Evolutionary conservation across 1,140 invertebrate species (phyloP).

Genomic region (Phymastichus coffea): DNA sequence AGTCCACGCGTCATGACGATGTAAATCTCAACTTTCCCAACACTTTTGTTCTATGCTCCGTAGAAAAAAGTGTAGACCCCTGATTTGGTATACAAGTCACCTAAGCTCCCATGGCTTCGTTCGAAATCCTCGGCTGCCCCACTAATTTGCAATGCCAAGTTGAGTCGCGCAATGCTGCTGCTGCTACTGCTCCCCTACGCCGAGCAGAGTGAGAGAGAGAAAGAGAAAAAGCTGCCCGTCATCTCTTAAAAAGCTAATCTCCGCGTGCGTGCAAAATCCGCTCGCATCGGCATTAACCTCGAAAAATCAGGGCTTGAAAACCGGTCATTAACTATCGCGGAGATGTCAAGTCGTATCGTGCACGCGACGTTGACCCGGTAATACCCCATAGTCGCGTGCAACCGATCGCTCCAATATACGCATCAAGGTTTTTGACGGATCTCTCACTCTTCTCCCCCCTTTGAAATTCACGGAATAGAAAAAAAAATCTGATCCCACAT

Average conservation of each 20-base stretch:
- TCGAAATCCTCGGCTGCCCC: background rate
- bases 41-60: background rate
- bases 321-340: conserved; percentile 10
- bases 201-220: too few species aligned
- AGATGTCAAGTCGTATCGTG: background rate
- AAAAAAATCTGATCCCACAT: too few species aligned
- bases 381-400: background rate
- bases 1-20: background rate
- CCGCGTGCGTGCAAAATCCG: background rate
- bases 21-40: background rate
- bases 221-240: conserved; percentile 17
- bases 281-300: background rate
- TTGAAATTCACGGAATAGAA: too few species aligned
- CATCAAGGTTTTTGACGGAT: background rate
- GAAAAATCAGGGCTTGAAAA: background rate
- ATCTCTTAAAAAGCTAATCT: conserved; percentile 22
- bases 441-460: background rate
- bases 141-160: background rate
- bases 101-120: background rate
- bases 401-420: background rate
- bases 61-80: background rate
- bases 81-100: background rate
- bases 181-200: background rate
- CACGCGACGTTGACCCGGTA: background rate
- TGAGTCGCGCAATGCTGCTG: background rate